Percentiles rank a stretch among this genome's conserved stretches.
Evolutionary conservation across 1,140 invertebrate genomes (phyloP).

Genomic region (Drosophila sulfurigaster): DNA sequence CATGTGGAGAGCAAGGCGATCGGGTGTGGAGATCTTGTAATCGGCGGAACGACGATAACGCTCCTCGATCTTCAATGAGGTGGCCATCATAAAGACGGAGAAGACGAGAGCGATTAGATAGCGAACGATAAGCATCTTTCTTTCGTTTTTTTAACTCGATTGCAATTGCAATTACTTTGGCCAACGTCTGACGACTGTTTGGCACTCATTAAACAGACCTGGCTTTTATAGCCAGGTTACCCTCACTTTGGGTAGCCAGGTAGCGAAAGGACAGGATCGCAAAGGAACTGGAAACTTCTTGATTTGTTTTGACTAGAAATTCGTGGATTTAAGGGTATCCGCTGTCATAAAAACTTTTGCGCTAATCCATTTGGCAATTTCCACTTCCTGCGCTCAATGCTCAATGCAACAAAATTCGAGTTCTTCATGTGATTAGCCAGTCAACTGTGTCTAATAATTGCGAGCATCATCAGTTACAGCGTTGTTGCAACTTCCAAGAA

Average conservation of each 20-base stretch:
- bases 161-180: slow-evolving; percentile 22
- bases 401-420: slow-evolving; percentile 3
- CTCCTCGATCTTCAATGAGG: slow-evolving; percentile 62
- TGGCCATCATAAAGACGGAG: slow-evolving; percentile 74
- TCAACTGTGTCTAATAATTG: slow-evolving; percentile 45
- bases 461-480: slow-evolving; percentile 40
- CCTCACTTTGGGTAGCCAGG: neutral
- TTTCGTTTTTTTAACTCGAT: too few species aligned
- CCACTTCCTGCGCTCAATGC: slow-evolving; percentile 65
- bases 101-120: slow-evolving; percentile 73
- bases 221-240: slow-evolving; percentile 58
- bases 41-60: slow-evolving; percentile 41
- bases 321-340: slow-evolving; percentile 2
- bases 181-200: slow-evolving; percentile 63
- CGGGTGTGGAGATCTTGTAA: slow-evolving; percentile 72
- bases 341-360: slow-evolving; percentile 50
- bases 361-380: slow-evolving; percentile 73
- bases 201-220: neutral
- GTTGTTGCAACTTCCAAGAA: slow-evolving; percentile 63
- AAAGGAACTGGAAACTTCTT: neutral
- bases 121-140: slow-evolving; percentile 64
- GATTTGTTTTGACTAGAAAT: neutral
- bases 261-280: neutral
- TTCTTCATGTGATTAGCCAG: slow-evolving; percentile 50
- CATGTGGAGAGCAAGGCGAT: slow-evolving; percentile 69